phyloP scores from a whole-genome alignment of 2,888 invertebrate species.

The Drosophila gaucha region DNA sequence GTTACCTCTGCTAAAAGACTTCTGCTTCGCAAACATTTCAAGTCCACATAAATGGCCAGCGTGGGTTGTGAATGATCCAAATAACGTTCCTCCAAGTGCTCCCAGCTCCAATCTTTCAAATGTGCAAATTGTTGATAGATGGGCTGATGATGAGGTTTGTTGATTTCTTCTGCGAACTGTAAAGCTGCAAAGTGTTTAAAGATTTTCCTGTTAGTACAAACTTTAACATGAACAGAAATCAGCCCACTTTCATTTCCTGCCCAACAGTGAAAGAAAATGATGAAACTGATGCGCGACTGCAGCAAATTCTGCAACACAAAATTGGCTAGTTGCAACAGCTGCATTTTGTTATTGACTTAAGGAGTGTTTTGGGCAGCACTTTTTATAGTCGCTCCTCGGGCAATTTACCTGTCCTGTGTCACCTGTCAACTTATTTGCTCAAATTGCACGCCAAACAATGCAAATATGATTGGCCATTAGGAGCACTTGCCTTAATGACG shows the following conservation, averaged over 20 bases:
- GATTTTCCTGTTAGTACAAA: rapidly evolving
- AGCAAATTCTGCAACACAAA: conserved; percentile 70
- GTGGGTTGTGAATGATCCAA: conserved; percentile 54
- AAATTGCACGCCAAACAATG: conserved; percentile 40
- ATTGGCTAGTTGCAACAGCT: conserved; percentile 58
- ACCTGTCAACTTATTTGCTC: conserved; percentile 57
- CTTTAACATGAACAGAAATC: background rate
- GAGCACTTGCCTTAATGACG: conserved; percentile 40
- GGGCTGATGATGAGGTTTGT: conserved; percentile 34
- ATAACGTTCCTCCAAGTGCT: conserved; percentile 54
- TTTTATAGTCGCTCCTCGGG: conserved; percentile 44
- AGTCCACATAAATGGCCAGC: conserved; percentile 75
- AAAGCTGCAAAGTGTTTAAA: conserved; percentile 23
- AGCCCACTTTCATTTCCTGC: conserved; percentile 53
- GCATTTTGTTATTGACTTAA: conserved; percentile 45
- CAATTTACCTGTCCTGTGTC: conserved; percentile 59
- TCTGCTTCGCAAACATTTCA: conserved; percentile 59
- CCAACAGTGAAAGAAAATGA: conserved; percentile 76
- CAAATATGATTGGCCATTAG: conserved; percentile 23
- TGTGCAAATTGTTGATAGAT: conserved; percentile 64
- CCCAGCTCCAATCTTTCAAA: conserved; percentile 32
- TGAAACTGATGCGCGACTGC: conserved; percentile 54
- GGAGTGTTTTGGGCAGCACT: background rate
- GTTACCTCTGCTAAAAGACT: conserved; percentile 53
- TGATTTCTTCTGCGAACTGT: conserved; percentile 49